Evolutionary conservation across 2,797 vertebrate genomes (phyloP).

Genomic region (Diplodus puntazzo): DNA sequence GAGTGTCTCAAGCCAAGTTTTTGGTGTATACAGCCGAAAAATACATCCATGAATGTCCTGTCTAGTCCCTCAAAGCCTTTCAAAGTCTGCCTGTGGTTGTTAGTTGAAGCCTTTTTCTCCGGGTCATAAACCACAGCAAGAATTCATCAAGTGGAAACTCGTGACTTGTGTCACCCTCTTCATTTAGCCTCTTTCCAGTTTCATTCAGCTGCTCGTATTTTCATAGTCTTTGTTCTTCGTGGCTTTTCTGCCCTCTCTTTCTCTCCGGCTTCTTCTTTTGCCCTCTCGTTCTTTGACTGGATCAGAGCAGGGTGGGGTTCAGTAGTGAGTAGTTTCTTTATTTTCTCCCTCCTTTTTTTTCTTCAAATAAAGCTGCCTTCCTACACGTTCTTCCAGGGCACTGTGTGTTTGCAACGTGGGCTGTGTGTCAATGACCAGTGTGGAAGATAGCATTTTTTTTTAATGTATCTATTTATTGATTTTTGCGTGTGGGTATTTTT

Average conservation of each 20-base stretch:
- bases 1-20: conserved; percentile 6
- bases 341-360: conserved; percentile 44
- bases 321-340: conserved; percentile 59
- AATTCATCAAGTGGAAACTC: conserved; percentile 55
- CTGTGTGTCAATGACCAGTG: conserved; percentile 24
- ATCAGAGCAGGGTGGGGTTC: conserved; percentile 74
- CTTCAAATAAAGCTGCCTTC: conserved; percentile 49
- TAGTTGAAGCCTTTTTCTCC: conserved; percentile 33
- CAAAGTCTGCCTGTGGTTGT: conserved; percentile 38
- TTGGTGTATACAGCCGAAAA: conserved; percentile 8
- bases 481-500: conserved; percentile 37
- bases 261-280: conserved; percentile 31
- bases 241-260: conserved; percentile 38
- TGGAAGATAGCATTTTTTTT: conserved; percentile 34
- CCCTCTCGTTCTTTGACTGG: conserved; percentile 57
- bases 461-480: no score
- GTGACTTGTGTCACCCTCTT: conserved; percentile 50
- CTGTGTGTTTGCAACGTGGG: conserved; percentile 34
- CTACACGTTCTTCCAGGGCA: conserved; percentile 40
- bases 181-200: conserved; percentile 41
- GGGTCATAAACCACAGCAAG: conserved; percentile 50
- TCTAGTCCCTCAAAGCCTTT: conserved; percentile 31
- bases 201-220: conserved; percentile 51
- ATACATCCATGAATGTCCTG: neutral
- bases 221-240: conserved; percentile 59